Evolutionary conservation across 1,140 invertebrate species (phyloP).

Genomic region (Sycophila sp.): DNA sequence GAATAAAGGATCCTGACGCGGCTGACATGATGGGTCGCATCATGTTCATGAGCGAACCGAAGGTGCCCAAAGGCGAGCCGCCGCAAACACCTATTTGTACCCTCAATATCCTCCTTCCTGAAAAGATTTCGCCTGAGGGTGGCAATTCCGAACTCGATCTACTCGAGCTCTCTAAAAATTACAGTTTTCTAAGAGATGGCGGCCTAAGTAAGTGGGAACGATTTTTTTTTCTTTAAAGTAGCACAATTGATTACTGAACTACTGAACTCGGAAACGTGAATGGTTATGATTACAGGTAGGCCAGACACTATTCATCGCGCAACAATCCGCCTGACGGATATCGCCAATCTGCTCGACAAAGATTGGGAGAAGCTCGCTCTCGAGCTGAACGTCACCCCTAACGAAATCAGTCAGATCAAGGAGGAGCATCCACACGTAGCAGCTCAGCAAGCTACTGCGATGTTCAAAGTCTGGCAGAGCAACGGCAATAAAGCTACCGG

Average conservation of each 20-base stretch:
- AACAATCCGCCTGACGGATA: constrained; percentile 87
- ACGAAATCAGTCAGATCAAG: constrained; percentile 88
- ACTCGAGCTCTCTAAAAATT: constrained; percentile 74
- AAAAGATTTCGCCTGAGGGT: constrained; percentile 76
- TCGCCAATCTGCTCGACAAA: constrained; percentile 89
- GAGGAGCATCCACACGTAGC: constrained; percentile 85
- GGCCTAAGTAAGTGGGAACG: constrained; percentile 65
- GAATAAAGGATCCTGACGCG: constrained; percentile 85
- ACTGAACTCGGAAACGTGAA: not conserved
- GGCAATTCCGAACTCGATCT: constrained; percentile 79
- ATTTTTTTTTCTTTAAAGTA: not conserved
- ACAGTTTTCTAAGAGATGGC: constrained; percentile 71
- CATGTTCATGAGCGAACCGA: constrained; percentile 95
- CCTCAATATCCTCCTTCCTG: constrained; percentile 87
- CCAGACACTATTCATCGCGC: constrained; percentile 78
- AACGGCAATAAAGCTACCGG: constrained; percentile 80
- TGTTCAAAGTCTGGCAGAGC: constrained; percentile 89
- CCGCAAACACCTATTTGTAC: constrained; percentile 90
- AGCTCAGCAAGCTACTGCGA: constrained; percentile 90
- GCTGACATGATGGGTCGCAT: constrained; percentile 78
- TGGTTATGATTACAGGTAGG: constrained; percentile 58
- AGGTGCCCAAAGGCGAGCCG: constrained; percentile 83
- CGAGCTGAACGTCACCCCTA: constrained; percentile 85
- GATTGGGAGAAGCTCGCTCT: constrained; percentile 92
- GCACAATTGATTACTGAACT: not conserved